Evolutionary conservation across 2,113 vertebrate species (phyloP), one percentile per base, ranked within the genome.

Genomic region (Mustelus asterias): DNA sequence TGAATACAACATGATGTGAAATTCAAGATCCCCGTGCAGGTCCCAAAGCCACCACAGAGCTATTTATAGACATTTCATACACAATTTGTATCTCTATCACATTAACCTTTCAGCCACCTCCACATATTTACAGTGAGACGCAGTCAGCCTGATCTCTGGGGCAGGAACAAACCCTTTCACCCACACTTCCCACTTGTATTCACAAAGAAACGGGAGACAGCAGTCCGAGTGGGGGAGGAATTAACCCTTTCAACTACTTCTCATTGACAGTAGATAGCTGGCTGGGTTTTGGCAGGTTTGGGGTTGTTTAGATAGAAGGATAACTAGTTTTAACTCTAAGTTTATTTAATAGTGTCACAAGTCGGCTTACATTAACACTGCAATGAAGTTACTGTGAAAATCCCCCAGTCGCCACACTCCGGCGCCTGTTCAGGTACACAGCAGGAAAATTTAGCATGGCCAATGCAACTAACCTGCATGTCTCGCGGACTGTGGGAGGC

Each of bases 81-180:
- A 70, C 37, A 33, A 29, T 41, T 41, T 48, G 24, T 26, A 26
- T 67, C 89, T 22, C 60, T 67, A 37, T 93, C 60, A 67, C 60
- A 67, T 93, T 93, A 72, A 95, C 94, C 41, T 76, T 72, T 95
- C 44, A 54, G 13, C 67, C 67, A 76, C 94, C 37, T 76, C 33
- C 29, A 48, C 20, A 26, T 1, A 70, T 70, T 70, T 95, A 70
- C 26, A 33, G 69, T 95, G 67, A 54, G 60, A 65, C 33, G 20
- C 33, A 65, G 60, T 20, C 60, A 93, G 86, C 44, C 88, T 63
- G 58, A n/a, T 92, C 88, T 92, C 88, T 92, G 58, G 13, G 33
- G 29, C 54, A n/a, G 88, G 14, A n/a, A 60, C 63, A 14, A 90
- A 90, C 13, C 54, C 54, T 90, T 63, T 92, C 48, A 92, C 54